Evolutionary conservation across 1,140 invertebrate species (phyloP).

Genomic region (Calliopsis andreniformis): DNA sequence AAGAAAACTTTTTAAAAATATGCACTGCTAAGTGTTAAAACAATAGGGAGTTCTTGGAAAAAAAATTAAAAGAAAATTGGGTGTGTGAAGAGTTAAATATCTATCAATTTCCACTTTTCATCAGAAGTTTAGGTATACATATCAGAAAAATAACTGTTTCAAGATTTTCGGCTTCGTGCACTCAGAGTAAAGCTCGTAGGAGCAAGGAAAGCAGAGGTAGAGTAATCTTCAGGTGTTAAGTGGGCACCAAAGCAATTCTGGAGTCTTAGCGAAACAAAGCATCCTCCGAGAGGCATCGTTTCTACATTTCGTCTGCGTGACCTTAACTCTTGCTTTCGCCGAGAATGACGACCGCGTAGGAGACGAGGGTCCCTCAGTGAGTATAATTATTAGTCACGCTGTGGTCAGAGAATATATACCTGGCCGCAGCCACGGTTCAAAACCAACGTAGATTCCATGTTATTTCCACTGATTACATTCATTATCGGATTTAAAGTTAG

Average conservation of each 20-base stretch:
- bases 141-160: no score
- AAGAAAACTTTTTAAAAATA: no score
- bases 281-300: conserved; percentile 17
- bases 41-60: no score
- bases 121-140: no score
- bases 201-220: neutral
- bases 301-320: conserved; percentile 33
- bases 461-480: conserved; percentile 77
- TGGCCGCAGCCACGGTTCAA: conserved; percentile 46
- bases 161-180: no score
- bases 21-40: no score
- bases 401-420: conserved; percentile 63
- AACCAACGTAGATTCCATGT: conserved; percentile 72
- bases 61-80: no score
- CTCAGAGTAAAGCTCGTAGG: no score
- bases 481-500: conserved; percentile 75
- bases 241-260: neutral
- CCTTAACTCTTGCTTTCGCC: conserved; percentile 46
- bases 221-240: neutral
- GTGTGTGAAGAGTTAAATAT: no score
- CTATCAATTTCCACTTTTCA: no score
- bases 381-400: conserved; percentile 71
- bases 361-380: conserved; percentile 54
- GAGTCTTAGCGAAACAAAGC: neutral
- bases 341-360: conserved; percentile 53